Evolutionary conservation across 2,797 vertebrate species (phyloP).

Genomic region (Apogon talboti): DNA sequence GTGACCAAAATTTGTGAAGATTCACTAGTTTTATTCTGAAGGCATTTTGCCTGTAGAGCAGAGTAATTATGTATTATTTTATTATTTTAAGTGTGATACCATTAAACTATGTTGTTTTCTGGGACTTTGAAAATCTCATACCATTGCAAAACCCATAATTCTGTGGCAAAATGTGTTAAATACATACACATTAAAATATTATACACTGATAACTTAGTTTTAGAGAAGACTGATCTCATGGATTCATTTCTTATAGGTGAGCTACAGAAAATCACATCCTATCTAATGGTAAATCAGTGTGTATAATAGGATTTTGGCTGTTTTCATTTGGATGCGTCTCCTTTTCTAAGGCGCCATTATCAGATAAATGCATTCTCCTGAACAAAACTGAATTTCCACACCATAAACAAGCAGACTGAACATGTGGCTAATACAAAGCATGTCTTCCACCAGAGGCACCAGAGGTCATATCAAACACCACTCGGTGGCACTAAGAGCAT

Average conservation of each 20-base stretch:
- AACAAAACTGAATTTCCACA: constrained; percentile 51
- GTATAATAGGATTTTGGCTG: constrained; percentile 18
- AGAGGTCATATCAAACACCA: constrained; percentile 59
- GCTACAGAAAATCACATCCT: constrained; percentile 19
- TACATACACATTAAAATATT: neutral
- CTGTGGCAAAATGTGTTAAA: neutral
- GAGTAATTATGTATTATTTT: too few relatives aligned
- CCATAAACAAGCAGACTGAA: constrained; percentile 44
- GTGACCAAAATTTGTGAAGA: too few relatives aligned
- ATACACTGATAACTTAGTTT: too few relatives aligned
- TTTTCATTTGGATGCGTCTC: constrained; percentile 22
- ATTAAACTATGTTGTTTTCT: too few relatives aligned
- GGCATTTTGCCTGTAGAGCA: too few relatives aligned
- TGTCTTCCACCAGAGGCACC: constrained; percentile 37
- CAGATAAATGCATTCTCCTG: constrained; percentile 27
- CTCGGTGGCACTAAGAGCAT: constrained; percentile 66
- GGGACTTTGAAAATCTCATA: too few relatives aligned
- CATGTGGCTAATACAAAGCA: constrained; percentile 48
- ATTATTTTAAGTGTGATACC: too few relatives aligned
- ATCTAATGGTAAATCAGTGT: neutral
- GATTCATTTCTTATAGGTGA: neutral
- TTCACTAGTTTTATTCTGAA: too few relatives aligned
- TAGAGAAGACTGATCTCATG: neutral
- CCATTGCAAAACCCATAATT: too few relatives aligned
- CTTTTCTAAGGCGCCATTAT: constrained; percentile 28